A percentile compares a stretch with the other conserved stretches of the same genome.
These are phyloP conservation scores for Hippocampus abdominalis DNA, from an alignment of 2,113 vertebrate species.

Conservation along the genomic window DNA sequence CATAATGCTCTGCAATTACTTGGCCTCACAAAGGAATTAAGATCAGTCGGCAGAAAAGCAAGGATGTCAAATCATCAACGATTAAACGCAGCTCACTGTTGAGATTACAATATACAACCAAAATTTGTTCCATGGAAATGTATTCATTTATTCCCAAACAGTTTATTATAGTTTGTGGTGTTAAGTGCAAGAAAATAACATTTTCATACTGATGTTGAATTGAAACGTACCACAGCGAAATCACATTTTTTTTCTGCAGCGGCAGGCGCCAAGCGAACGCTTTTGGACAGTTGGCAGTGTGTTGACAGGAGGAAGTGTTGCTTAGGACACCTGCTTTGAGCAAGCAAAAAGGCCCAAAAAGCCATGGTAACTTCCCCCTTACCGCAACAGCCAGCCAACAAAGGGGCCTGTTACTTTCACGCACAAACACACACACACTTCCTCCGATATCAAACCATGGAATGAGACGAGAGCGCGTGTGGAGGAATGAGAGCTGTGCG, in stretches of 20 bases:
- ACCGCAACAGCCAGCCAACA: constrained; percentile 33
- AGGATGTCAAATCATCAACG: too few species aligned
- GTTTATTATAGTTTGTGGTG: too few species aligned
- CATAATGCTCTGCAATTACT: too few species aligned
- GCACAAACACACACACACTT: constrained; percentile 14
- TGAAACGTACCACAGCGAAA: neutral
- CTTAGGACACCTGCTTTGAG: constrained; percentile 69
- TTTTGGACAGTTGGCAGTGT: constrained; percentile 40
- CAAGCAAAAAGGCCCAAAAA: constrained; percentile 42
- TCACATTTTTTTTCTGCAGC: too few species aligned
- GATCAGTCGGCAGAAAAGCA: too few species aligned
- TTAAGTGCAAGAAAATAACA: too few species aligned
- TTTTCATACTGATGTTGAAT: neutral
- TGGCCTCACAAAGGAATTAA: too few species aligned
- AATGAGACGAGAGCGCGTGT: constrained; percentile 32
- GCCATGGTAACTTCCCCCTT: constrained; percentile 57
- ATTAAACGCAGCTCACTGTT: too few species aligned
- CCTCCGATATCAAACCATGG: constrained; percentile 43
- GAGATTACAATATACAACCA: too few species aligned
- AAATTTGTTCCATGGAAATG: too few species aligned
- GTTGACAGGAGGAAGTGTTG: constrained; percentile 66
- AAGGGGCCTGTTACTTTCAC: neutral
- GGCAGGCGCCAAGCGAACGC: neutral
- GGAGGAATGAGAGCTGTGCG: constrained; percentile 40
- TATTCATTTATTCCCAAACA: too few species aligned